Evolutionary conservation across 2,797 vertebrate genomes (phyloP).

Genomic region (Smutsia temminckii): DNA sequence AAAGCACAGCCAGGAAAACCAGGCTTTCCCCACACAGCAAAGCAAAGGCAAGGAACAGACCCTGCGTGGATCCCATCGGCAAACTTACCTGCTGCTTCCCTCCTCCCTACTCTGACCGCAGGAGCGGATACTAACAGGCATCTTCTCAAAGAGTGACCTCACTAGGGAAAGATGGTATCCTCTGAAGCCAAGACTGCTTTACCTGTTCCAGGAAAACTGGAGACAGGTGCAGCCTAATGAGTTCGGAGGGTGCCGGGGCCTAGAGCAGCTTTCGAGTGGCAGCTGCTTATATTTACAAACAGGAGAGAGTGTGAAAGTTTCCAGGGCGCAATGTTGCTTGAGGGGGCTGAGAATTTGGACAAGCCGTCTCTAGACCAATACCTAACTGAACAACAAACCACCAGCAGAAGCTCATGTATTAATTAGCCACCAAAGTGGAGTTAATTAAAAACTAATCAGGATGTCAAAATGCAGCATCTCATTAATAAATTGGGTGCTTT

Average conservation of each 20-base stretch:
- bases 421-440: conserved; percentile 56
- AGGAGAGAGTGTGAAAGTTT: conserved; percentile 47
- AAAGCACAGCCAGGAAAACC: neutral
- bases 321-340: conserved; percentile 39
- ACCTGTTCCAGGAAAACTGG: conserved; percentile 62
- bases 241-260: conserved; percentile 45
- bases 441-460: conserved; percentile 72
- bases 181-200: conserved; percentile 29
- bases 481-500: conserved; percentile 7
- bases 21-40: neutral
- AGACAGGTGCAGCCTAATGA: conserved; percentile 63
- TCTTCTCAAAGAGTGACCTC: neutral
- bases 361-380: conserved; percentile 52
- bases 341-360: conserved; percentile 26
- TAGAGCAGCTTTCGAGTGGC: conserved; percentile 33
- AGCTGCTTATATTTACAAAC: conserved; percentile 57
- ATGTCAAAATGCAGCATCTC: conserved; percentile 23
- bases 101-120: neutral
- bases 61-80: accelerated
- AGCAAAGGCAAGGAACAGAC: neutral
- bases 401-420: conserved; percentile 24
- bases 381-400: conserved; percentile 34
- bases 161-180: conserved; percentile 1
- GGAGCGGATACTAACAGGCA: neutral
- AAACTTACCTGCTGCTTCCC: conserved; percentile 55